These are phyloP conservation scores for Argyrosomus regius DNA, from an alignment of 2,797 vertebrate genomes.

Conservation along the genomic window DNA sequence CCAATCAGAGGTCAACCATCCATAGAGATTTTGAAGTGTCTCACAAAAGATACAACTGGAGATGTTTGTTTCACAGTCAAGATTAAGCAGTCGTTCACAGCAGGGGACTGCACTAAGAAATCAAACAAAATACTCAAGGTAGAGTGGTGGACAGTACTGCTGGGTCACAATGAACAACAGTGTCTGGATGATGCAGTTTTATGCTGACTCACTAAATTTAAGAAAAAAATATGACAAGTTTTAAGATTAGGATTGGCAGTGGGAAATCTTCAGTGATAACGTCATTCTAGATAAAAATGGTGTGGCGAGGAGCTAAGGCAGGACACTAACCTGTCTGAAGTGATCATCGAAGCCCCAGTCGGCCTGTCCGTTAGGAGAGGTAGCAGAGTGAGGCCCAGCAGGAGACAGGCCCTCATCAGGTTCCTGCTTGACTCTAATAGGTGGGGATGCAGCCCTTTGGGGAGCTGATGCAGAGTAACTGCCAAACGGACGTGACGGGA, in stretches of 20 bases:
- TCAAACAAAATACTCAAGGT: constrained; percentile 48
- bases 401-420: constrained; percentile 88
- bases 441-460: constrained; percentile 77
- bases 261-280: not conserved
- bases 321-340: constrained; percentile 92
- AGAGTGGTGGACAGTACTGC: constrained; percentile 14
- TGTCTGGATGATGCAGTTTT: constrained; percentile 15
- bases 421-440: constrained; percentile 85
- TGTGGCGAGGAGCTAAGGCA: not conserved
- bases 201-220: constrained; percentile 9
- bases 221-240: constrained; percentile 13
- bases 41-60: constrained; percentile 63
- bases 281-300: not conserved
- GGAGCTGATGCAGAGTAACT: constrained; percentile 74
- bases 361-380: constrained; percentile 86
- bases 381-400: constrained; percentile 77
- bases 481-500: constrained; percentile 71
- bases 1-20: constrained; percentile 69
- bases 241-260: not conserved
- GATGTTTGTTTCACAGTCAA: constrained; percentile 47
- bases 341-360: constrained; percentile 92
- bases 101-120: constrained; percentile 48
- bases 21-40: constrained; percentile 71
- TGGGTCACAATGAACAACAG: constrained; percentile 10
- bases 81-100: constrained; percentile 67